A percentile compares a stretch with the other conserved stretches of the same genome.
These are phyloP conservation scores for Ptychoptera contaminata DNA, from an alignment of 2,888 invertebrate genomes.

Conservation along the genomic window DNA sequence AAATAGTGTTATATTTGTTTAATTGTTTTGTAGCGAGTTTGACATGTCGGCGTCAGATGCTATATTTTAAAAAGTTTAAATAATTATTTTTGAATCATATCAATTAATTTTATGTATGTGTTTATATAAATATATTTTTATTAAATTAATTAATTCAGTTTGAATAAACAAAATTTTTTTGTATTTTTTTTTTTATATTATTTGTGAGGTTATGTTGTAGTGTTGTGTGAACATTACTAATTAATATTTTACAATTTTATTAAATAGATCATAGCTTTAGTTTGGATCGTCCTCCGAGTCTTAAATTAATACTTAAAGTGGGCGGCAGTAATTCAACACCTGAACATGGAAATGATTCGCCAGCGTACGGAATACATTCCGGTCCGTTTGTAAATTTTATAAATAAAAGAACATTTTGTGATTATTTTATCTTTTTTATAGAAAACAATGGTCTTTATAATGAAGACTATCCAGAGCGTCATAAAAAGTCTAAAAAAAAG, in stretches of 20 bases:
- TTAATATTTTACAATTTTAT: neutral
- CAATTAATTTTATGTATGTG: too few relatives aligned
- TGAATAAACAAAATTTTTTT: too few relatives aligned
- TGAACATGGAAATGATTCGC: slow-evolving; percentile 38
- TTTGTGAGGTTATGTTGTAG: too few relatives aligned
- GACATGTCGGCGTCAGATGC: too few relatives aligned
- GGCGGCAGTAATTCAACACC: slow-evolving; percentile 51
- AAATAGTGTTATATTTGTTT: too few relatives aligned
- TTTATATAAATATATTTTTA: too few relatives aligned
- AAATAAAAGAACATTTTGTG: neutral
- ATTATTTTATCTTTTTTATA: too few relatives aligned
- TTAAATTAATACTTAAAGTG: slow-evolving; percentile 59
- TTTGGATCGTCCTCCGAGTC: slow-evolving; percentile 35
- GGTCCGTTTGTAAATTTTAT: neutral
- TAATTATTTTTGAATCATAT: too few relatives aligned
- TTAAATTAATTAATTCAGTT: too few relatives aligned
- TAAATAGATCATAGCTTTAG: slow-evolving; percentile 18
- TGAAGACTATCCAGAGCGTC: slow-evolving; percentile 31
- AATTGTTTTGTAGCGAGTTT: too few relatives aligned
- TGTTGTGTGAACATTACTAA: neutral
- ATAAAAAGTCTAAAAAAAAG: slow-evolving; percentile 61
- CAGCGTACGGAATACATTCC: slow-evolving; percentile 15
- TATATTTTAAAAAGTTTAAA: too few relatives aligned
- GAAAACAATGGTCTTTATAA: slow-evolving; percentile 4
- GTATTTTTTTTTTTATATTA: too few relatives aligned